Percentiles rank a stretch among this genome's conserved stretches.
These are phyloP conservation scores for Emydura subglobosa DNA, from an alignment of 2,113 vertebrate genomes.

Conservation along the genomic window DNA sequence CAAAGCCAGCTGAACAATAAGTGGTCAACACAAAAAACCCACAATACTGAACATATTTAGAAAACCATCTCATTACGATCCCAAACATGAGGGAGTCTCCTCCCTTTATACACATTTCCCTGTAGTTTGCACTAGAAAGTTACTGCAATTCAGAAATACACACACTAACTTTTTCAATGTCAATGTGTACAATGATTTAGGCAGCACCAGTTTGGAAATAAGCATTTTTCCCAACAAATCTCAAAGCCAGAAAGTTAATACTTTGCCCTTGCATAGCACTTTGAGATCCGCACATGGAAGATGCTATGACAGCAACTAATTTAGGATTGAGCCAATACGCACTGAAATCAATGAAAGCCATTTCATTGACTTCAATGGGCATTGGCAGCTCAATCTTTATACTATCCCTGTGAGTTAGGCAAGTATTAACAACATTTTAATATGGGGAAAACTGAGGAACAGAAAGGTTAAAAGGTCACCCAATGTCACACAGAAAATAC, in stretches of 20 bases:
- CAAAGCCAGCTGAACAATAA: neutral
- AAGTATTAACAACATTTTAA: neutral
- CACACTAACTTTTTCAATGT: neutral
- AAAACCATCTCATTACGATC: neutral
- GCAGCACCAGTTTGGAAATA: conserved; percentile 17
- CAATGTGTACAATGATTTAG: neutral
- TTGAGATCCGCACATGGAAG: too few species aligned
- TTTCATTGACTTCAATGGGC: neutral
- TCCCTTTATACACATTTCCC: neutral
- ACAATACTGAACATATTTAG: neutral
- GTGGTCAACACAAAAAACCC: neutral
- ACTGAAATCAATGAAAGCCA: neutral
- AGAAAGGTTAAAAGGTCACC: neutral
- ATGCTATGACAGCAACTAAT: neutral
- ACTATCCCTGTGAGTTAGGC: neutral
- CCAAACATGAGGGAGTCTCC: neutral
- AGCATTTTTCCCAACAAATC: neutral
- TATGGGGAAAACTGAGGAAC: neutral
- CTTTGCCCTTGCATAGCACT: neutral
- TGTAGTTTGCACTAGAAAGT: neutral
- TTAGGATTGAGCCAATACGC: neutral
- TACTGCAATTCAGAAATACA: neutral
- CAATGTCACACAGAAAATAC: neutral
- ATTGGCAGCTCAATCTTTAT: neutral
- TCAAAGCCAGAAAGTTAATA: neutral